Conservation (phyloP, 37 sponge, comb jelly and placozoan species). For the Aplysina aerophoba region DNA sequence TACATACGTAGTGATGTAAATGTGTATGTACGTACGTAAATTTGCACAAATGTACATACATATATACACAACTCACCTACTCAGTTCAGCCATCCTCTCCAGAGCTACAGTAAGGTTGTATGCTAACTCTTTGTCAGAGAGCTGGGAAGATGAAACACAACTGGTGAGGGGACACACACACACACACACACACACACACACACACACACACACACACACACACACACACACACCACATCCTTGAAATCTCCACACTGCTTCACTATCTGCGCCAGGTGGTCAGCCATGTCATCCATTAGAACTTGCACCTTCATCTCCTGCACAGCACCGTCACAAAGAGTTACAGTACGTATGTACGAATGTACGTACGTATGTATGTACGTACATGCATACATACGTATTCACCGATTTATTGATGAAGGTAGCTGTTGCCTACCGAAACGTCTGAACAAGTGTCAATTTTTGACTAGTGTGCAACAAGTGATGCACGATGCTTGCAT, state of each 20-base stretch:
- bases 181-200: constrained; percentile 4
- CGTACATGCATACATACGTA: no score
- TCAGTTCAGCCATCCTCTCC: constrained; percentile 25
- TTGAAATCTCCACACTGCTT: constrained; percentile 18
- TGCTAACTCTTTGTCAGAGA: constrained; percentile 5
- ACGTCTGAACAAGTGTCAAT: no score
- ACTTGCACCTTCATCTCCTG: constrained; percentile 23
- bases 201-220: not conserved
- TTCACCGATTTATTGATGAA: no score
- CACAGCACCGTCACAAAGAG: no score
- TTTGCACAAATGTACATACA: not conserved
- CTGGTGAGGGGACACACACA: no score
- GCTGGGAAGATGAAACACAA: not conserved
- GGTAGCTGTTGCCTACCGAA: no score
- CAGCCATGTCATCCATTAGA: constrained; percentile 27
- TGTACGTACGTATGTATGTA: no score
- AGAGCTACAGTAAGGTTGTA: constrained; percentile 7
- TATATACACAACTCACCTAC: constrained; percentile 9
- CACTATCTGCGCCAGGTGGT: not conserved
- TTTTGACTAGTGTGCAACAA: no score
- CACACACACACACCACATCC: constrained; percentile 3
- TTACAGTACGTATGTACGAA: no score
- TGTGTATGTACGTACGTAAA: no score
- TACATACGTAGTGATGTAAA: no score
- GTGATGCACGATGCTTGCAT: no score